Conservation (phyloP, 2,113 vertebrate species). For the Oryzias celebensis region DNA sequence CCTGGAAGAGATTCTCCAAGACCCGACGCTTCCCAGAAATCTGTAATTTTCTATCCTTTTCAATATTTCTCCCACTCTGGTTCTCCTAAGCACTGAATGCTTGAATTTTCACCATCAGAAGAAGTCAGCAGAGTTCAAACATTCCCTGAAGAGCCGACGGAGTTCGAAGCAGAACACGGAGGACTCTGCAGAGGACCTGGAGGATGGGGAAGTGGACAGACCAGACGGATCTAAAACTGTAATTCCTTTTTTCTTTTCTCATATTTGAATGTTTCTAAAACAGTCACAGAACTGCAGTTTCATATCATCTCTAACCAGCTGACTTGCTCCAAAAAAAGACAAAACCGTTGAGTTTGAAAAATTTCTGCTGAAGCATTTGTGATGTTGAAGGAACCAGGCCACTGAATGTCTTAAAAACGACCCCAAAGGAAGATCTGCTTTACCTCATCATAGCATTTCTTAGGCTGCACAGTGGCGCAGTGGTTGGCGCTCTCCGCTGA, state of each 20-base stretch:
- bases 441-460: too few species aligned
- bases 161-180: constrained; percentile 42
- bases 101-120: constrained; percentile 8
- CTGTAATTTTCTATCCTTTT: constrained; percentile 32
- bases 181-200: constrained; percentile 32
- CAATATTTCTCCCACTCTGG: not conserved
- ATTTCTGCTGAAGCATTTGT: too few species aligned
- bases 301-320: not conserved
- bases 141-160: not conserved
- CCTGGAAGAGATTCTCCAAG: not conserved
- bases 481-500: too few species aligned
- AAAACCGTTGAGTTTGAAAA: not conserved
- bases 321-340: not conserved
- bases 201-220: not conserved
- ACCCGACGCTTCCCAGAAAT: constrained; percentile 25
- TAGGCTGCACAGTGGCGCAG: too few species aligned
- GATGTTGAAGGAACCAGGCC: too few species aligned
- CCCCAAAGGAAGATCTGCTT: too few species aligned
- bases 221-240: constrained; percentile 46
- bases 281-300: not conserved
- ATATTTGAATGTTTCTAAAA: not conserved
- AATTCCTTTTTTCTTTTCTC: not conserved
- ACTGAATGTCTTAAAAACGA: too few species aligned
- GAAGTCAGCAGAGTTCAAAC: constrained; percentile 27
- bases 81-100: not conserved